These are phyloP conservation scores for Catharus fuscescens DNA, from an alignment of 2,113 vertebrate genomes.

Conservation along the genomic window DNA sequence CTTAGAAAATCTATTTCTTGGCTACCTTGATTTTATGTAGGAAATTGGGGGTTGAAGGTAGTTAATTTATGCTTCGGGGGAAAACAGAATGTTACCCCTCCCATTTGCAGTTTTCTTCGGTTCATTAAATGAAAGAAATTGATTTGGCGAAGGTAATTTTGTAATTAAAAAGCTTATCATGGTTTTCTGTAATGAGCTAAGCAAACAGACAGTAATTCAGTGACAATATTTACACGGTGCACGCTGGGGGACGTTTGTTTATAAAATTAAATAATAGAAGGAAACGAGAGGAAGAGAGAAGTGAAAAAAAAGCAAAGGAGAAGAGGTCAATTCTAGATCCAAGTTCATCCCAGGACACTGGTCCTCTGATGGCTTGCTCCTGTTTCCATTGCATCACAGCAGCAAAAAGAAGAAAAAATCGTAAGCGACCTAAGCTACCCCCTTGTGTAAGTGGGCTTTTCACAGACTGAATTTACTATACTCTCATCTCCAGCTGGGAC, in stretches of 20 bases:
- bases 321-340: not conserved
- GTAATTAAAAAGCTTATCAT: conserved; percentile 87
- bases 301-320: conserved; percentile 20
- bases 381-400: not conserved
- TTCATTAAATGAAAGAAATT: conserved; percentile 83
- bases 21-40: not conserved
- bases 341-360: not conserved
- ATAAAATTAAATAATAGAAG: conserved; percentile 75
- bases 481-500: not conserved
- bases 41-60: not conserved
- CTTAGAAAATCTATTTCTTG: not conserved
- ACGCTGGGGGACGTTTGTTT: conserved; percentile 63
- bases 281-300: conserved; percentile 18
- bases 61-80: conserved; percentile 24
- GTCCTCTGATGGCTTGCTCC: not conserved
- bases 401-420: not conserved
- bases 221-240: conserved; percentile 78
- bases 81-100: conserved; percentile 44
- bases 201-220: conserved; percentile 81
- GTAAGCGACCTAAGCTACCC: not conserved
- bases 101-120: conserved; percentile 68
- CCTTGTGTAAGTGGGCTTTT: not conserved
- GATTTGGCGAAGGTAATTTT: conserved; percentile 81
- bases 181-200: conserved; percentile 80
- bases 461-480: conserved; percentile 13